phyloP scores from a whole-genome alignment of 2,113 vertebrate species.

The Zosterops pallidus region DNA sequence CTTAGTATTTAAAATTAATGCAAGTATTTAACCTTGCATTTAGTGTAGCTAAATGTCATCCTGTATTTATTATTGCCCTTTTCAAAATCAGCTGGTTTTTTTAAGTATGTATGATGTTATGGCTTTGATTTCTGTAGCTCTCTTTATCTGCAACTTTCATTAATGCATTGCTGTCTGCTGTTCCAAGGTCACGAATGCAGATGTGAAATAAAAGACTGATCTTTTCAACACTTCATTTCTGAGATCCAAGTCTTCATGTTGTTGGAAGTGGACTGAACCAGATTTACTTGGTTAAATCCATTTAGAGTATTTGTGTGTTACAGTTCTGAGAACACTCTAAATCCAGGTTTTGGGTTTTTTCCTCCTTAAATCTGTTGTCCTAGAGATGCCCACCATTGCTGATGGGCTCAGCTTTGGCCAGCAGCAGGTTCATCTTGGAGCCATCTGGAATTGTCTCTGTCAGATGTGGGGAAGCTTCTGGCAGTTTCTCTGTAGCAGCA shows the following conservation, averaged over 20 bases:
- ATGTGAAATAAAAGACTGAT: not conserved
- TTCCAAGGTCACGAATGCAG: not conserved
- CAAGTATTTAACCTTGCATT: not conserved
- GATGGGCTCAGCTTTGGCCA: not conserved
- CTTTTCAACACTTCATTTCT: not conserved
- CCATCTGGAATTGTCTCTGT: not conserved
- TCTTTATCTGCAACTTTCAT: not conserved
- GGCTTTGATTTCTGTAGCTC: not conserved
- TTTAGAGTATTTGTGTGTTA: not conserved
- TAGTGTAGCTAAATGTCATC: not conserved
- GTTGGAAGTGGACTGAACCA: not conserved
- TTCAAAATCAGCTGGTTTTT: not conserved
- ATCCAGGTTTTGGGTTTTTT: not conserved
- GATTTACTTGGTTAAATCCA: not conserved
- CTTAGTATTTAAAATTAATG: not conserved
- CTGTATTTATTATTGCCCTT: not conserved
- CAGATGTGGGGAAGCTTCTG: accelerated
- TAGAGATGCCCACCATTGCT: not conserved
- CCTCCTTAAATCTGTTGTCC: not conserved
- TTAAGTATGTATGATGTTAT: not conserved
- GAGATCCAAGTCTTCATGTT: not conserved
- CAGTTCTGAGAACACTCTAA: not conserved
- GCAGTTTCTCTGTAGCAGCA: not conserved
- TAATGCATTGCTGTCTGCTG: not conserved
- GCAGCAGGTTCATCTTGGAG: not conserved